Evolutionary conservation across 1,140 invertebrate genomes (phyloP).

Genomic region (Papilio aristodemus): DNA sequence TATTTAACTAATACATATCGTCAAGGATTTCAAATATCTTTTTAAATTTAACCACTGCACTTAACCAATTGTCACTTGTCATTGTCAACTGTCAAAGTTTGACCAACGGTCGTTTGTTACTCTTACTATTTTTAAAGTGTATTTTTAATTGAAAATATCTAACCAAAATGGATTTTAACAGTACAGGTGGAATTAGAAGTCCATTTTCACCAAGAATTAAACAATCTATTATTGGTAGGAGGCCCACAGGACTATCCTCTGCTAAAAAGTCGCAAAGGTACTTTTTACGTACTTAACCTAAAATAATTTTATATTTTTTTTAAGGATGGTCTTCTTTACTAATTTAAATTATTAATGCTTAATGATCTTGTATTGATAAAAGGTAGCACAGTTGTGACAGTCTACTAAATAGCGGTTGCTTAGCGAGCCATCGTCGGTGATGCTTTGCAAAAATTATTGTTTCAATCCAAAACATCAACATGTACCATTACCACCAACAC

Average conservation of each 20-base stretch:
- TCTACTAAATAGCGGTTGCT: too few species aligned
- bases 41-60: too few species aligned
- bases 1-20: too few species aligned
- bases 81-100: neutral
- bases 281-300: constrained; percentile 29
- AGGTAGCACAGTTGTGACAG: too few species aligned
- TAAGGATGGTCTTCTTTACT: constrained; percentile 29
- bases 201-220: constrained; percentile 78
- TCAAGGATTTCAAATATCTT: too few species aligned
- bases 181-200: constrained; percentile 70
- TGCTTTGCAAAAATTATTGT: too few species aligned
- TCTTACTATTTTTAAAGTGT: too few species aligned
- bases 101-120: constrained; percentile 34
- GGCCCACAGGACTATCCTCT: constrained; percentile 63
- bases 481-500: too few species aligned
- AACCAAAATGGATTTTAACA: constrained; percentile 73
- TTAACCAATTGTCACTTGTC: too few species aligned
- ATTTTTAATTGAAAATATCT: constrained; percentile 32
- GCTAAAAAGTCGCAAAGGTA: constrained; percentile 75
- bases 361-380: too few species aligned
- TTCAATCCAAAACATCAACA: too few species aligned
- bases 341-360: constrained; percentile 42
- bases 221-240: constrained; percentile 67
- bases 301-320: neutral
- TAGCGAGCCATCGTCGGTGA: too few species aligned